Conservation (phyloP, 2,888 invertebrate species). For the Scrobipalpa costella region DNA sequence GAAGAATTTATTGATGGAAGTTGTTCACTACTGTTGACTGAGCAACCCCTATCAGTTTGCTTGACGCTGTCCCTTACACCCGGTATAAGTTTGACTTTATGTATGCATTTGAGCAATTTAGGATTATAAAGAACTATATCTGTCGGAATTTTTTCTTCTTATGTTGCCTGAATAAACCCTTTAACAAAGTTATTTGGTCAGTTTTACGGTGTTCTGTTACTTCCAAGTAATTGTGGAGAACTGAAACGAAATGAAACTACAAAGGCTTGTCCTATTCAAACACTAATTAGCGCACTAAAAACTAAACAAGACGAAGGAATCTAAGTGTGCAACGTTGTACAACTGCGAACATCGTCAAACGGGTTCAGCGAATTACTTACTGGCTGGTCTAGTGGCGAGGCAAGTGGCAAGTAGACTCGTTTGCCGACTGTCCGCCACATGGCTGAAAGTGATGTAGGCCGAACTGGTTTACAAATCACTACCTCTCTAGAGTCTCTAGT, state of each 20-base stretch:
- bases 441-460: slow-evolving; percentile 58
- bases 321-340: not conserved
- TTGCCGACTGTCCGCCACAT: slow-evolving; percentile 49
- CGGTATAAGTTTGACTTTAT: no score
- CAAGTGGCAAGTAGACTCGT: slow-evolving; percentile 48
- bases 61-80: no score
- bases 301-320: not conserved
- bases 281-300: slow-evolving; percentile 9
- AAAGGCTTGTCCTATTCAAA: not conserved
- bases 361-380: slow-evolving; percentile 31
- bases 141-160: no score
- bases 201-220: not conserved
- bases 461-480: slow-evolving; percentile 23
- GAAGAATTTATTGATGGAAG: no score
- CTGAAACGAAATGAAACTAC: not conserved
- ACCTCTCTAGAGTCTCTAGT: slow-evolving; percentile 10
- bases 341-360: slow-evolving; percentile 33
- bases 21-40: no score
- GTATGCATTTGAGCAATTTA: no score
- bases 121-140: no score
- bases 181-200: no score
- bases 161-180: no score
- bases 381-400: slow-evolving; percentile 30
- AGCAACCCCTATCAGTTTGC: no score
- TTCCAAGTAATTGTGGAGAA: no score